phyloP scores from a whole-genome alignment of 2,797 vertebrate species.

The Urophycis tenuis region DNA sequence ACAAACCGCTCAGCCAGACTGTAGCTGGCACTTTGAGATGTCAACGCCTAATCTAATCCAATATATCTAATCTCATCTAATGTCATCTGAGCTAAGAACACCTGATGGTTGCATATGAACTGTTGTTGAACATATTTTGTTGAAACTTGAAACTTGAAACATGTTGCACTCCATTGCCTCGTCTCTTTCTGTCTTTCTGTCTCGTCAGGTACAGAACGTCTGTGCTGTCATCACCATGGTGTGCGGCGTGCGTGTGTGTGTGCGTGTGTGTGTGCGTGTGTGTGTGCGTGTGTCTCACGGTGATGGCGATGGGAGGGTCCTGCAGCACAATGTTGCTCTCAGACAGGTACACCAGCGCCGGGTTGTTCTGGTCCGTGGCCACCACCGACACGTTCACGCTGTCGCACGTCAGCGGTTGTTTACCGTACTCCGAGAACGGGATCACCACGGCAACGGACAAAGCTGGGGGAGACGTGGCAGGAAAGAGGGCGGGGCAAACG shows the following conservation, averaged over 20 bases:
- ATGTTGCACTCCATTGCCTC: no score
- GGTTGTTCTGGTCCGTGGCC: conserved; percentile 40
- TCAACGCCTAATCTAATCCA: no score
- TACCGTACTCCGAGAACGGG: conserved; percentile 58
- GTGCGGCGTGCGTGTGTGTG: neutral
- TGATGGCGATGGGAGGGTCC: conserved; percentile 58
- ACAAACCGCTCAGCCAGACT: neutral
- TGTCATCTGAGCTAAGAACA: no score
- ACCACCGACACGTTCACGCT: conserved; percentile 68
- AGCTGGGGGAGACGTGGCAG: conserved; percentile 32
- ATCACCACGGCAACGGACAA: conserved; percentile 51
- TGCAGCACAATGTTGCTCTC: conserved; percentile 64
- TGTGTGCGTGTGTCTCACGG: conserved; percentile 51
- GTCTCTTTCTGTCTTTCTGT: no score
- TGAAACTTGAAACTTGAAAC: no score
- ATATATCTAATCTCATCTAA: no score
- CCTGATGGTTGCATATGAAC: no score
- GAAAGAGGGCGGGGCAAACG: no score
- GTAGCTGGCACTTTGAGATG: no score
- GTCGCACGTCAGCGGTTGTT: conserved; percentile 49
- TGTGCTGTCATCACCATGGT: neutral
- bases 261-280: neutral
- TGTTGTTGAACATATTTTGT: no score
- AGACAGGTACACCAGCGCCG: conserved; percentile 46
- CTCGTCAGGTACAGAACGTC: no score